Evolutionary conservation across 1,140 invertebrate genomes (phyloP).

Genomic region (Pogonomyrmex californicus): DNA sequence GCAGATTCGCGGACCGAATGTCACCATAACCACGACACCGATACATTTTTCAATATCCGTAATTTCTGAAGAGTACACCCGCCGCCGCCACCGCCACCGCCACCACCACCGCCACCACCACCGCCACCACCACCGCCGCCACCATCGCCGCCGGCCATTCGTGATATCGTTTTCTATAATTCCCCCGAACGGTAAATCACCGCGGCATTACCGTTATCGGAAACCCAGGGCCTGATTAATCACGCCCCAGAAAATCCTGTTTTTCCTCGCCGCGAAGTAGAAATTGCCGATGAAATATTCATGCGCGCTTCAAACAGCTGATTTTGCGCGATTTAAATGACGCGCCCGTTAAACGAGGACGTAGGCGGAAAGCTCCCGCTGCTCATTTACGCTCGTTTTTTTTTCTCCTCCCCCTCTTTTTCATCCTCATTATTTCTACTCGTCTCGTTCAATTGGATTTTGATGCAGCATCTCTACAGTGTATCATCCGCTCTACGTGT

Average conservation of each 20-base stretch:
- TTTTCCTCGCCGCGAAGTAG: slow-evolving; percentile 54
- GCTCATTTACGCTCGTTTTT: slow-evolving; percentile 33
- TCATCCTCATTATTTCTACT: slow-evolving; percentile 49
- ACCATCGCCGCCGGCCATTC: slow-evolving; percentile 40
- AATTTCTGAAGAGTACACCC: slow-evolving; percentile 35
- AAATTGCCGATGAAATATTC: slow-evolving; percentile 63
- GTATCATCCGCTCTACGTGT: slow-evolving; percentile 29
- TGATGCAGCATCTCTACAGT: slow-evolving; percentile 32
- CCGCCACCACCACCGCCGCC: no score
- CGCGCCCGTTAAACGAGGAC: slow-evolving; percentile 24
- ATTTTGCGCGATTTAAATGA: slow-evolving; percentile 59
- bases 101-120: neutral
- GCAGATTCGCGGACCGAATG: no score
- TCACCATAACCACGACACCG: neutral
- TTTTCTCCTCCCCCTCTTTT: neutral
- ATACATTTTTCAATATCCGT: slow-evolving; percentile 62
- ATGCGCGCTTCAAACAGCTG: slow-evolving; percentile 56
- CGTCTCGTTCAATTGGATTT: slow-evolving; percentile 54
- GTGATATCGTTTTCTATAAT: slow-evolving; percentile 62
- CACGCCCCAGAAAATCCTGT: slow-evolving; percentile 62
- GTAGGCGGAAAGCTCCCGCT: neutral
- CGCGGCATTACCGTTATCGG: slow-evolving; percentile 62
- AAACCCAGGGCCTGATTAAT: slow-evolving; percentile 60
- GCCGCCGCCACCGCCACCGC: neutral
- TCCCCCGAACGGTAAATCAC: slow-evolving; percentile 53